Conservation (phyloP, 2,113 vertebrate species). For the Corythoichthys intestinalis region DNA sequence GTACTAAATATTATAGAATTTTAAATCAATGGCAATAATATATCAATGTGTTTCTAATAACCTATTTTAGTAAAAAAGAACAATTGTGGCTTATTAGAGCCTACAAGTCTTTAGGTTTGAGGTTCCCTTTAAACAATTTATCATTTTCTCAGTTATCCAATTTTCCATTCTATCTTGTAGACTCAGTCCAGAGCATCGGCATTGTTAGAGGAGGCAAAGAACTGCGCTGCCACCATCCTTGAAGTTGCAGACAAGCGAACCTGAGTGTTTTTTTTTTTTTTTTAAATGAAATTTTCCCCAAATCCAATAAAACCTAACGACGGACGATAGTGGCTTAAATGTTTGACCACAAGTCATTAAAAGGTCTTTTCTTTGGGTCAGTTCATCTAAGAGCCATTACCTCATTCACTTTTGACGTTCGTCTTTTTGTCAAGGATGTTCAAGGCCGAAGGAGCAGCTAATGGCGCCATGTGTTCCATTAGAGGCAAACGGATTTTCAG, state of each 20-base stretch:
- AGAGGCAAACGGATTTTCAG: constrained; percentile 4
- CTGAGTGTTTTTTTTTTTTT: constrained; percentile 5
- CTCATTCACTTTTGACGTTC: background rate
- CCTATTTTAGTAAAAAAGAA: too few species aligned
- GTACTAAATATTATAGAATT: too few species aligned
- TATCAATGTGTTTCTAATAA: too few species aligned
- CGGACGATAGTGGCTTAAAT: background rate
- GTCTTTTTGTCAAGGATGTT: constrained; percentile 2
- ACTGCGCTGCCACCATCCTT: constrained; percentile 41
- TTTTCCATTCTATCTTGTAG: constrained; percentile 33
- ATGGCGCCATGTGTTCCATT: constrained; percentile 9
- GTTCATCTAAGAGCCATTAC: constrained; percentile 17
- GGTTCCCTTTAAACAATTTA: background rate
- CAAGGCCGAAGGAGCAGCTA: background rate
- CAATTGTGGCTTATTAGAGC: too few species aligned
- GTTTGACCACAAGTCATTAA: background rate
- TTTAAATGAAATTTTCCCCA: too few species aligned
- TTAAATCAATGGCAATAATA: too few species aligned
- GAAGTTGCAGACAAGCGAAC: constrained; percentile 41
- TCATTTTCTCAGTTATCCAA: background rate
- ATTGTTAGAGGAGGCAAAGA: constrained; percentile 62
- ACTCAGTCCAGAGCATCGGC: constrained; percentile 44
- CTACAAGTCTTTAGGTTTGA: too few species aligned
- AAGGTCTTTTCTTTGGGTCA: constrained; percentile 10
- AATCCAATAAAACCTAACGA: background rate